phyloP scores from a whole-genome alignment of 2,888 invertebrate genomes.

The Baccha elongata region DNA sequence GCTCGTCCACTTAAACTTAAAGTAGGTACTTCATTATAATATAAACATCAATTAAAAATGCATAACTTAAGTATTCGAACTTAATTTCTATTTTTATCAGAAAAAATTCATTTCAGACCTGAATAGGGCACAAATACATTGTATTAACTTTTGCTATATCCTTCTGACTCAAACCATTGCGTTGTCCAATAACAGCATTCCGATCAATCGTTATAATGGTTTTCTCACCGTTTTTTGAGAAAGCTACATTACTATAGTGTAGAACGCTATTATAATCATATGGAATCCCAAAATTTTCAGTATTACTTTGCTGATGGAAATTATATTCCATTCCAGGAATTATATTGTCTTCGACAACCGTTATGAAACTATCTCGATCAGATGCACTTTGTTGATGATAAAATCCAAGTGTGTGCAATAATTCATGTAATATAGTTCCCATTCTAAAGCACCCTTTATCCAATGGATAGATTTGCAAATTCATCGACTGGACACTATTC shows the following conservation, averaged over 20 bases:
- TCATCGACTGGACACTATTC: slow-evolving; percentile 80
- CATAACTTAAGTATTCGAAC: too few species aligned
- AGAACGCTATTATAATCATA: slow-evolving; percentile 92
- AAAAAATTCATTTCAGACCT: slow-evolving; percentile 65
- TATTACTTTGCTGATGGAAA: slow-evolving; percentile 86
- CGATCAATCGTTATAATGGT: slow-evolving; percentile 85
- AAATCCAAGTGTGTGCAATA: slow-evolving; percentile 90
- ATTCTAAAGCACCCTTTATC: slow-evolving; percentile 79
- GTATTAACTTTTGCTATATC: slow-evolving; percentile 76
- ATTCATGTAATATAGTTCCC: slow-evolving; percentile 88
- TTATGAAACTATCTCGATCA: slow-evolving; percentile 88
- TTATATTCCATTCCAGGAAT: slow-evolving; percentile 85
- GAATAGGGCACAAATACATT: slow-evolving; percentile 80
- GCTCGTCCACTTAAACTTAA: too few species aligned
- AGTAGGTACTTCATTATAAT: too few species aligned
- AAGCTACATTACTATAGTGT: slow-evolving; percentile 90
- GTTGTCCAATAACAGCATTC: slow-evolving; percentile 79
- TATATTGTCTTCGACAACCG: slow-evolving; percentile 82
- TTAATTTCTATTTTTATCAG: too few species aligned
- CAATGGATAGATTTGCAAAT: slow-evolving; percentile 76
- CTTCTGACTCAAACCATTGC: slow-evolving; percentile 76
- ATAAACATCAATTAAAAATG: too few species aligned
- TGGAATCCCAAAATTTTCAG: slow-evolving; percentile 86
- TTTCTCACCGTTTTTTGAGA: slow-evolving; percentile 86
- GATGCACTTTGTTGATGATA: slow-evolving; percentile 91